A percentile compares a stretch with the other conserved stretches of the same genome.
phyloP scores from a whole-genome alignment of 1,140 invertebrate genomes.

The Neotoxoptera formosana region DNA sequence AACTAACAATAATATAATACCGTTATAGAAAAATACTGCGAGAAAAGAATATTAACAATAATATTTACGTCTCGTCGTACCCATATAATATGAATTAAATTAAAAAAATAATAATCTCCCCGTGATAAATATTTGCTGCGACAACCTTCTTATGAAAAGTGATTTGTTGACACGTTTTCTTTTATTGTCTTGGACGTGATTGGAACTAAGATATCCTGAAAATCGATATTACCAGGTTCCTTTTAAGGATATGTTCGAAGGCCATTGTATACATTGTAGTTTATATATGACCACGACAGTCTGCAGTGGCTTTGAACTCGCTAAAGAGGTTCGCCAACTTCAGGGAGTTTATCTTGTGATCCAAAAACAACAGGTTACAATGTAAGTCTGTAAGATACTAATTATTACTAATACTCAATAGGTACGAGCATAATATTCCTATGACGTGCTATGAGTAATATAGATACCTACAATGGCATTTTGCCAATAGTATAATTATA shows the following conservation, averaged over 20 bases:
- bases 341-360: background rate
- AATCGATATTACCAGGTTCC: background rate
- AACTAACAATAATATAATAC: background rate
- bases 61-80: background rate
- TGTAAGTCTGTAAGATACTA: background rate
- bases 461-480: background rate
- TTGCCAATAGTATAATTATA: background rate
- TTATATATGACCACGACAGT: background rate
- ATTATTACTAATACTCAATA: background rate
- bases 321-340: background rate
- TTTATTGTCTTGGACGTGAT: background rate
- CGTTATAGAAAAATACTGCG: background rate
- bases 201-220: background rate
- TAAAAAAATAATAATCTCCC: background rate
- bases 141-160: background rate
- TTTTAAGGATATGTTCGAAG: background rate
- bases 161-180: constrained; percentile 10
- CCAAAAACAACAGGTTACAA: background rate
- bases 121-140: background rate
- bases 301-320: background rate
- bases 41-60: background rate
- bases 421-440: background rate
- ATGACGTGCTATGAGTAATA: background rate
- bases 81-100: background rate
- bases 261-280: background rate